Evolutionary conservation across 64 coral and sea anemone species (phyloP).

Genomic region (Actinia equina): DNA sequence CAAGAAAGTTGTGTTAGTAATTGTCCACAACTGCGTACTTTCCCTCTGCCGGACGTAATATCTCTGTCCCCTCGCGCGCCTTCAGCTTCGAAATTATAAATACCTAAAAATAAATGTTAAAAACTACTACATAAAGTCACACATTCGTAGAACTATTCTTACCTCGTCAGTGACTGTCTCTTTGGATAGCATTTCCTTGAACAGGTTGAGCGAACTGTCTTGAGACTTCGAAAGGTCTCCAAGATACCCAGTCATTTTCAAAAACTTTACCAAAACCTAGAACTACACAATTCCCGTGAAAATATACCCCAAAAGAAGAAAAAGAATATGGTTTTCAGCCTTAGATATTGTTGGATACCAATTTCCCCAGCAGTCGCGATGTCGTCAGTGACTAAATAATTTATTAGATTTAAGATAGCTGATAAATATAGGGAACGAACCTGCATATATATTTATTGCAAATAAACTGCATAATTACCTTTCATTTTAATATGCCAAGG

Average conservation of each 20-base stretch:
- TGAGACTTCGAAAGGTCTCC: slow-evolving; percentile 59
- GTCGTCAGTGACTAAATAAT: slow-evolving; percentile 23
- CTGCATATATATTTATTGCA: neutral
- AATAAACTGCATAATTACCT: slow-evolving; percentile 1
- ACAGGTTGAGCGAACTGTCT: slow-evolving; percentile 48
- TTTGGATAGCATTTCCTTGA: slow-evolving; percentile 65
- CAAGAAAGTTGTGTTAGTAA: neutral
- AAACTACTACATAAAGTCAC: neutral
- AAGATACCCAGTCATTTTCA: slow-evolving; percentile 66
- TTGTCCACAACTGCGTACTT: neutral
- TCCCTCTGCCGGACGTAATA: neutral
- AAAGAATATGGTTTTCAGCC: neutral
- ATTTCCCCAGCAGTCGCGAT: neutral
- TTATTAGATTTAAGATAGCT: neutral
- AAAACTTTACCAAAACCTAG: neutral
- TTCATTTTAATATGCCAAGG: neutral
- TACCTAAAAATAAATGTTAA: neutral
- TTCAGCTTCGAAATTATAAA: neutral
- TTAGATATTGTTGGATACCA: neutral
- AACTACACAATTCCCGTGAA: neutral
- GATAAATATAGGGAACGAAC: neutral
- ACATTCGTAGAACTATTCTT: slow-evolving; percentile 9
- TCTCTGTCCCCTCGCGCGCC: neutral
- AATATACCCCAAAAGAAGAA: neutral
- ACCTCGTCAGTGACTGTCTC: slow-evolving; percentile 75